These are phyloP conservation scores for Amblyjoppa fuscipennis DNA, from an alignment of 2,888 invertebrate species.

Conservation along the genomic window DNA sequence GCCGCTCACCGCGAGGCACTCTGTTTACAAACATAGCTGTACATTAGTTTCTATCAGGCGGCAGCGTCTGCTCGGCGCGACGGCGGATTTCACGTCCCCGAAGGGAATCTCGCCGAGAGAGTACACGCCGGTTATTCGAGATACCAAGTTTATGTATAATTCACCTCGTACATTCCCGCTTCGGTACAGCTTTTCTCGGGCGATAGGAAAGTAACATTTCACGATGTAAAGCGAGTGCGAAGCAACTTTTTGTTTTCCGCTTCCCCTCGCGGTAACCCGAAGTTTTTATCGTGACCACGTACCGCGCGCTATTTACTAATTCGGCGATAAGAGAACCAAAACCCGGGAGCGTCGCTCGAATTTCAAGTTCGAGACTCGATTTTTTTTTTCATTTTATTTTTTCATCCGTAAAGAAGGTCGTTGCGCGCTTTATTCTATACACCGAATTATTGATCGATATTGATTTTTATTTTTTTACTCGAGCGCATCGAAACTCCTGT, in stretches of 20 bases:
- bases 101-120: conserved; percentile 36
- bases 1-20: background rate
- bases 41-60: conserved; percentile 5
- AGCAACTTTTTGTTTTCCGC: conserved; percentile 22
- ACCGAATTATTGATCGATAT: background rate
- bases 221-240: conserved; percentile 16
- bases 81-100: conserved; percentile 29
- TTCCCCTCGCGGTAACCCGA: background rate
- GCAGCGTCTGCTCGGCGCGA: conserved; percentile 23
- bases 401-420: background rate
- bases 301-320: background rate
- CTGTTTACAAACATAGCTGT: conserved; percentile 10
- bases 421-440: background rate
- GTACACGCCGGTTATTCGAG: conserved; percentile 37
- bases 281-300: conserved; percentile 10
- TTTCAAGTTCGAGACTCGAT: background rate
- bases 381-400: background rate
- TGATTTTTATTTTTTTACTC: too few relatives aligned
- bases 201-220: conserved; percentile 55
- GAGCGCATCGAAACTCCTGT: too few relatives aligned
- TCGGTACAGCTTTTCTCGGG: conserved; percentile 16
- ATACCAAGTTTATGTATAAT: conserved; percentile 68
- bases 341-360: background rate
- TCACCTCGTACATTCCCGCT: conserved; percentile 53
- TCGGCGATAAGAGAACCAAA: background rate